phyloP scores from a whole-genome alignment of 2,797 vertebrate species.

The Buphagus erythrorhynchus region DNA sequence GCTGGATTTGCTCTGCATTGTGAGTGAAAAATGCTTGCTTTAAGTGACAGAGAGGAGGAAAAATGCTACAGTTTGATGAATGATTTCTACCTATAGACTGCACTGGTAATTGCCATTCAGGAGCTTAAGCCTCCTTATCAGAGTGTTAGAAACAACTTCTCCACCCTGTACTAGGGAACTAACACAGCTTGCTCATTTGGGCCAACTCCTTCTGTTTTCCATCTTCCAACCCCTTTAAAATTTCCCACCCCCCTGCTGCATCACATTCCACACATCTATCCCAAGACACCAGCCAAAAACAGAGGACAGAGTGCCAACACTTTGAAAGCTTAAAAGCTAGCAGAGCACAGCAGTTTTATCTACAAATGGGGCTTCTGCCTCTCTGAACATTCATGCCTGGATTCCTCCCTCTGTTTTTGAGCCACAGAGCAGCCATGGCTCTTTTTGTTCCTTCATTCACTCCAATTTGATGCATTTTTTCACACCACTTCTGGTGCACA shows the following conservation, averaged over 20 bases:
- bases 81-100: background rate
- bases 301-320: background rate
- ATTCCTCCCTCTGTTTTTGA: background rate
- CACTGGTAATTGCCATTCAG: background rate
- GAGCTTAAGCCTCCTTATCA: background rate
- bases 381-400: background rate
- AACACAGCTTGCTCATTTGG: background rate
- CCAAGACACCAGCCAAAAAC: slow-evolving; percentile 7
- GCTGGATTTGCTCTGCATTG: background rate
- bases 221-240: background rate
- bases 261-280: background rate
- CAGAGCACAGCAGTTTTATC: background rate
- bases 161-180: background rate
- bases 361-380: background rate
- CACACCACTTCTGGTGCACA: background rate
- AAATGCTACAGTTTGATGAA: background rate
- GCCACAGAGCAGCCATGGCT: background rate
- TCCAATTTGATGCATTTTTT: background rate
- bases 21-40: background rate
- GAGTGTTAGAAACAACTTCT: background rate
- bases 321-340: background rate
- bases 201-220: slow-evolving; percentile 28
- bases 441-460: background rate
- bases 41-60: background rate
- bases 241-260: slow-evolving; percentile 4